Evolutionary conservation across 2,113 vertebrate species (phyloP), one percentile per base, ranked within the genome.

Genomic region (Ctenodactylus gundi): DNA sequence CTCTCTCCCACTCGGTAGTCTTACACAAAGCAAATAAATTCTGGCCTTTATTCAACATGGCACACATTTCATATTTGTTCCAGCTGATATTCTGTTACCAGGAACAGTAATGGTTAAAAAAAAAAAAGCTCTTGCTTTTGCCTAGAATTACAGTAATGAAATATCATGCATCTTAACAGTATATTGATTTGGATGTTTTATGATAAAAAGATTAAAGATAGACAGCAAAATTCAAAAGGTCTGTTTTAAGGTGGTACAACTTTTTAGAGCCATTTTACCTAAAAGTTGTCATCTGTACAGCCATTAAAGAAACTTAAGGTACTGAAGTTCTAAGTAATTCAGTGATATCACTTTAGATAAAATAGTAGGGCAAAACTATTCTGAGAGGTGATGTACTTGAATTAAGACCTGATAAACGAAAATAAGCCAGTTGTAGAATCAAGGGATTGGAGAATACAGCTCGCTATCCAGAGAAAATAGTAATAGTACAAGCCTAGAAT

Each of bases 151-250:
- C 80, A 82, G 55, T 86, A 65, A 78, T 86, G n/a, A 77, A 88
- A 64, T 23, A 57, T 68, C 41, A 23, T 2, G 21, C 44, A 41
- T 87, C 34, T 80, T 92, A n/a, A 44, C 21, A 76, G 25, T 89
- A 53, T 55, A 73, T 51, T 91, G 44, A 76, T 34, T 88, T 91
- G 25, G 57, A 18, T 88, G 18, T 83, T 82, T 83, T 8, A 27
- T 80, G n/a, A 84, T 95, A 39, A 87, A 88, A 91, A 95, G 41
- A 27, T 65, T 39, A n/a, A 93, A 83, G 75, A 70, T 0, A 67
- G 51, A 90, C 60, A 80, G 17, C 8, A 57, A 72, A 77, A 58
- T 1, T 13, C 25, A 62, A 18, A 57, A 10, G 21, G 57, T 72
- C 81, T 67, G 55, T 58, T n/a, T 46, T 44, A 94, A 94, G 65